Conservation (phyloP, 1,140 invertebrate genomes). For the Zaprionus tsacasi region DNA sequence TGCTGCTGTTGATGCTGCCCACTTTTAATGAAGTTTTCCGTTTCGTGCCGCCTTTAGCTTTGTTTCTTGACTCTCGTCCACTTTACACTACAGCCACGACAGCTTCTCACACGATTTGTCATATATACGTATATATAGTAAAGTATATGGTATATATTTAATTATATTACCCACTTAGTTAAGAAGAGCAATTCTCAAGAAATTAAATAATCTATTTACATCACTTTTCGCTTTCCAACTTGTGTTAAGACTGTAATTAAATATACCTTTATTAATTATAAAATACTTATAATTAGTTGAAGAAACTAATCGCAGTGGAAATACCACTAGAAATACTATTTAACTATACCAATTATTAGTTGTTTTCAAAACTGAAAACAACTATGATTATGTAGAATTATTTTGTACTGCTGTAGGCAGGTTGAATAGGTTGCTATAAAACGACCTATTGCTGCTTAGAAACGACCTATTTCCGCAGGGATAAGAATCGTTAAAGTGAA, state of each 20-base stretch:
- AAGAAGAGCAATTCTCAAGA: neutral
- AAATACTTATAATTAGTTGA: neutral
- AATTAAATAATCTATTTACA: neutral
- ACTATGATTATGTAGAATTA: neutral
- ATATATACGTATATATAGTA: neutral
- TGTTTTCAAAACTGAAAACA: neutral
- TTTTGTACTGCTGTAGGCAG: too few relatives aligned
- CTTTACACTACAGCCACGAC: constrained; percentile 32
- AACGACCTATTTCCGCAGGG: too few relatives aligned
- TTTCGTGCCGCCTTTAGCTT: constrained; percentile 64
- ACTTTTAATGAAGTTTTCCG: constrained; percentile 82
- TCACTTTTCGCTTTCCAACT: neutral
- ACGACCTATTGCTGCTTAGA: too few relatives aligned
- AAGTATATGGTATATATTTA: neutral
- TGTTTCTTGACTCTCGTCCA: constrained; percentile 31
- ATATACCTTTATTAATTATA: neutral
- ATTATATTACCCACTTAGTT: neutral
- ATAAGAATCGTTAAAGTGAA: too few relatives aligned
- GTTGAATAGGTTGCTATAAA: too few relatives aligned
- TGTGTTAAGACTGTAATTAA: neutral
- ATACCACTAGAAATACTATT: neutral
- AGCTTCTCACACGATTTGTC: constrained; percentile 6
- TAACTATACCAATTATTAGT: neutral
- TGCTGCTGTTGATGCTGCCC: constrained; percentile 69
- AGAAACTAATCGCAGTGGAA: neutral